These are phyloP conservation scores for Eriosoma lanigerum DNA, from an alignment of 1,140 invertebrate species.

Conservation along the genomic window DNA sequence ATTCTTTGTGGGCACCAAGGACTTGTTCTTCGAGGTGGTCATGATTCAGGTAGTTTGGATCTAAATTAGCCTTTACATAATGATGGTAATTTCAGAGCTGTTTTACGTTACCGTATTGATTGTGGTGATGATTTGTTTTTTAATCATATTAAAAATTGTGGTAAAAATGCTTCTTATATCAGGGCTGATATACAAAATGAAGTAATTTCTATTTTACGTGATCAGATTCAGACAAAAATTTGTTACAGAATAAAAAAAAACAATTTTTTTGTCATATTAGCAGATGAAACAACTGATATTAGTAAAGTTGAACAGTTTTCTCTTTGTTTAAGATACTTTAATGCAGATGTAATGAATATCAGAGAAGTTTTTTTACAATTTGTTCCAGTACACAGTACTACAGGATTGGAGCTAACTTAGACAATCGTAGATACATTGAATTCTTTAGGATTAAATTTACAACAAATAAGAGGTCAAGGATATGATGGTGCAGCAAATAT, in stretches of 20 bases:
- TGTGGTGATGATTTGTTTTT: slow-evolving; percentile 18
- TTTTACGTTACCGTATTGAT: not conserved
- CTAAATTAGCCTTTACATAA: slow-evolving; percentile 2
- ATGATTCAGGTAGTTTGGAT: not conserved
- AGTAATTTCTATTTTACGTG: slow-evolving; percentile 3
- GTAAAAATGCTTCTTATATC: slow-evolving; percentile 1
- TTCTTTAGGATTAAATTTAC: not conserved
- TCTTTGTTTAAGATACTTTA: not conserved
- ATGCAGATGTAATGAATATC: not conserved
- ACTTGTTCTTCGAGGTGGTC: not conserved
- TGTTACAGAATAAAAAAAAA: not conserved
- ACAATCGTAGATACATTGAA: not conserved
- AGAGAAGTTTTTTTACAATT: not conserved
- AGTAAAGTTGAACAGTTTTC: not conserved
- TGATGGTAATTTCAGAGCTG: not conserved
- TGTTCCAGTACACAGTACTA: slow-evolving; percentile 15
- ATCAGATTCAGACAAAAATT: not conserved
- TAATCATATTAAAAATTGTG: not conserved
- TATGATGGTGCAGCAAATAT: not conserved
- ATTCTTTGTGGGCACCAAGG: not conserved
- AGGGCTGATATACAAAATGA: slow-evolving; percentile 12
- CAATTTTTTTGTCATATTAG: not conserved
- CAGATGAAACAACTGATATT: not conserved
- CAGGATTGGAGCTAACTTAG: not conserved
- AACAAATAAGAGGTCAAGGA: not conserved